Evolutionary conservation across 2,888 invertebrate genomes (phyloP), one percentile per base, ranked within the genome.

Genomic region (Synergus laeviventris): DNA sequence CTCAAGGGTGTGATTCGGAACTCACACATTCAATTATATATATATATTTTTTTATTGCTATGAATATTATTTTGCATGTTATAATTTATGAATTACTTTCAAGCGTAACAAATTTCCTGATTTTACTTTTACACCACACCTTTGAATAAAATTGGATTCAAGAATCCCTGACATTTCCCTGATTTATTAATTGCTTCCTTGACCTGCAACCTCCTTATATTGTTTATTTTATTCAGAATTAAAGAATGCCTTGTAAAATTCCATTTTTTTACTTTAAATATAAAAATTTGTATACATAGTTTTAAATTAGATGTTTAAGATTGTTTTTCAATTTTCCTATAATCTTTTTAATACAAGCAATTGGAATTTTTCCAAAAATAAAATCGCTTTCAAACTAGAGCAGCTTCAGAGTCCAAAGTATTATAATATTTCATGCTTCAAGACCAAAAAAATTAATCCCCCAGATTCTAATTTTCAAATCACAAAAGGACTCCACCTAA

Each of bases 401-500:
- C 7, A 49, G 49, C 49, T n/a, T n/a, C n/a, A 8, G n/a, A 49
- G 8, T n/a, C 49, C 8, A 1, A 8, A 9, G 8, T 49, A 49
- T n/a, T 49, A n/a, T 49, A 49, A 49, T 49, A n/a, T 49, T 49
- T 49, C 49, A n/a, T 21, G 21, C 56, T 56, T 56, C 21, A 21
- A 56, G 21, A 56, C 5, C 21, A 21, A 56, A 56, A 18, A 56
- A 21, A 21, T 4, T 21, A 21, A 21, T 21, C 21, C 3, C 14
- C 49, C 56, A 21, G 18, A 21, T 12, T 12, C 56, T 16, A 61
- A 38, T 61, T 61, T 18, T 18, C 61, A 61, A 31, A 31, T 61
- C 61, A n/a, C 61, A 61, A 61, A 36, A 38, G 61, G n/a, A 9
- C 38, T 61, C n/a, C 61, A n/a, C 31, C 60, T 49, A 60, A 31